Percentiles rank a stretch among this genome's conserved stretches.
Evolutionary conservation across 2,888 invertebrate species (phyloP).

Genomic region (Rotaria socialis): DNA sequence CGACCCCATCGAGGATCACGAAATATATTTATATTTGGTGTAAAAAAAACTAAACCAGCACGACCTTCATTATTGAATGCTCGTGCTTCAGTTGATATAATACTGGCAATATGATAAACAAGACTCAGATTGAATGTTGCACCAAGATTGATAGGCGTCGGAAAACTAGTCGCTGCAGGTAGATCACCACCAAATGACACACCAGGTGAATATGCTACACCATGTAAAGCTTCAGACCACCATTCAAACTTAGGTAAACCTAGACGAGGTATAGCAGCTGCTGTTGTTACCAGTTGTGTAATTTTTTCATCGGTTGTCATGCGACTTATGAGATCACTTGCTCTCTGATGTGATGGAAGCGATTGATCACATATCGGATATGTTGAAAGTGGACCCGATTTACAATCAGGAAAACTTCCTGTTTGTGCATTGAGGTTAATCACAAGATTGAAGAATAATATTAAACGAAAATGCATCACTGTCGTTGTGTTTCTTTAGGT

Average conservation of each 20-base stretch:
- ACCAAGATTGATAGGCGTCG: slow-evolving; percentile 34
- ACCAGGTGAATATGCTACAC: slow-evolving; percentile 31
- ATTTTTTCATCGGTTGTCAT: slow-evolving; percentile 33
- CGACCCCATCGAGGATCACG: slow-evolving; percentile 36
- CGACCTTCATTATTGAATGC: slow-evolving; percentile 36
- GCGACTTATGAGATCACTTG: neutral
- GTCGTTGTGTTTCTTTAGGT: neutral
- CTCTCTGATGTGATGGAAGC: neutral
- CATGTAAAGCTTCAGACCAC: slow-evolving; percentile 35
- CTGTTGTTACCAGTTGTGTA: slow-evolving; percentile 8
- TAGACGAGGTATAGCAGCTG: neutral
- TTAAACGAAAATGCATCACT: neutral
- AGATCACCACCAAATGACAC: slow-evolving; percentile 33
- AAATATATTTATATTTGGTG: slow-evolving; percentile 31
- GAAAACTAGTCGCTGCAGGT: slow-evolving; percentile 12
- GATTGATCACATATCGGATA: slow-evolving; percentile 24
- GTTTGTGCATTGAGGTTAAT: neutral
- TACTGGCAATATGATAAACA: slow-evolving; percentile 18
- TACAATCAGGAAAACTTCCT: slow-evolving; percentile 19
- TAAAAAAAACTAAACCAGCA: slow-evolving; percentile 23
- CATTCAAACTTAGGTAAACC: slow-evolving; percentile 28
- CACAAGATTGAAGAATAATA: neutral
- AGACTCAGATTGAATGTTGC: slow-evolving; percentile 12
- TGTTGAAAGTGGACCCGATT: slow-evolving; percentile 35
- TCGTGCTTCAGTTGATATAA: slow-evolving; percentile 29